A percentile compares a stretch with the other conserved stretches of the same genome.
phyloP scores from a whole-genome alignment of 1,140 invertebrate species.

The Vanessa tameamea region DNA sequence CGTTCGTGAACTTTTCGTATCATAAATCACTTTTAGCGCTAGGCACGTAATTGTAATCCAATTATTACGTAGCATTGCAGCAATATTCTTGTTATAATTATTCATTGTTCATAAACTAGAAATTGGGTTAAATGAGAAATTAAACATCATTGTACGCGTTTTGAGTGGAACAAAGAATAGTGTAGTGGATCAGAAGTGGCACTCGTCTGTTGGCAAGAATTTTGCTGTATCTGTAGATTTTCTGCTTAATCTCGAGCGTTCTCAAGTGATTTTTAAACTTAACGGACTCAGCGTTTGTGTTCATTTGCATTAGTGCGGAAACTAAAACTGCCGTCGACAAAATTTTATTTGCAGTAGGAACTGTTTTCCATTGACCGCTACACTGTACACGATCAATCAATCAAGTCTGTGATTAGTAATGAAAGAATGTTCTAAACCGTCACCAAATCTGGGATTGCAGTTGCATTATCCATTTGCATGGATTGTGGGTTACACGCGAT shows the following conservation, averaged over 20 bases:
- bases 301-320: constrained; percentile 2
- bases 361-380: too few relatives aligned
- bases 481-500: too few relatives aligned
- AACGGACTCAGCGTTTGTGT: constrained; percentile 42
- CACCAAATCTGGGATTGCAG: too few relatives aligned
- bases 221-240: constrained; percentile 66
- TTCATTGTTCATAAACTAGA: constrained; percentile 26
- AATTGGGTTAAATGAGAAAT: constrained; percentile 43
- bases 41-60: background rate
- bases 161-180: constrained; percentile 38
- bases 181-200: constrained; percentile 38
- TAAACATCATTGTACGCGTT: constrained; percentile 44
- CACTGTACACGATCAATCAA: too few relatives aligned
- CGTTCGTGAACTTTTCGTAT: too few relatives aligned
- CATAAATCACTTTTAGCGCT: background rate
- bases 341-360: background rate
- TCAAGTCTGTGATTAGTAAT: too few relatives aligned
- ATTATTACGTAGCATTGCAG: constrained; percentile 1
- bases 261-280: constrained; percentile 49
- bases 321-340: background rate
- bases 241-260: constrained; percentile 54
- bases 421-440: too few relatives aligned
- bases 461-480: too few relatives aligned
- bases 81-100: constrained; percentile 17
- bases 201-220: constrained; percentile 62